Evolutionary conservation across 2,113 vertebrate species (phyloP), one percentile per base, ranked within the genome.

Genomic region (Hipposideros armiger): DNA sequence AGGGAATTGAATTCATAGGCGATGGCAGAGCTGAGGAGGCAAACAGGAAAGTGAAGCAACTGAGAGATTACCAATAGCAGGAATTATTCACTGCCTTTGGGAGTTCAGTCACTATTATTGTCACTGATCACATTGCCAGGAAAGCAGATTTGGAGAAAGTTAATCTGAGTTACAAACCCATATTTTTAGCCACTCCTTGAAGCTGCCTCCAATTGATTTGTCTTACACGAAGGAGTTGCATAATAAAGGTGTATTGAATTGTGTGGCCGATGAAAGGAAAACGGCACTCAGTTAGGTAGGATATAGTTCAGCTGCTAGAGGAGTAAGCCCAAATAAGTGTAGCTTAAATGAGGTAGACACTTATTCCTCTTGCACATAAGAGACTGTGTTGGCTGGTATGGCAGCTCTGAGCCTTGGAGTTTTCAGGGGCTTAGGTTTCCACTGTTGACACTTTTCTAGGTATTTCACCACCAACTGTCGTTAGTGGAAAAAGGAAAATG

Each of bases 81-180:
- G 60, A 67, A 81, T 50, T 50, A 9, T 50, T 50, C 47, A 50
- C 47, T 50, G 47, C 47, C 47, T 50, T 50, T 54, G 16, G 52
- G 52, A 54, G 47, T 50, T 50, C 47, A 54, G 58, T 26, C 54
- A 56, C 16, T 42, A 22, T 47, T 64, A 83, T 64, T 62, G 62
- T 62, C 11, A 14, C 24, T 56, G 40, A 42, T 16, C 45, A 47
- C 40, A 19, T 67, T 66, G 66, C 22, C 52, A 82, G 11, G 8
- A 92, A 92, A 42, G 11, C 15, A 5, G 72, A n/a, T 80, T 58
- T 66, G 94, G 70, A 90, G 30, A 52, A 28, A 96, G 90, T 20
- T 28, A 52, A n/a, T 45, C 24, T 30, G n/a, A 92, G 22, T 24
- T 19, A 0, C 66, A 78, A 0, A 11, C 30, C 52, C 20, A 1